phyloP scores from a whole-genome alignment of 2,888 invertebrate species.

The Ligdia adustata region DNA sequence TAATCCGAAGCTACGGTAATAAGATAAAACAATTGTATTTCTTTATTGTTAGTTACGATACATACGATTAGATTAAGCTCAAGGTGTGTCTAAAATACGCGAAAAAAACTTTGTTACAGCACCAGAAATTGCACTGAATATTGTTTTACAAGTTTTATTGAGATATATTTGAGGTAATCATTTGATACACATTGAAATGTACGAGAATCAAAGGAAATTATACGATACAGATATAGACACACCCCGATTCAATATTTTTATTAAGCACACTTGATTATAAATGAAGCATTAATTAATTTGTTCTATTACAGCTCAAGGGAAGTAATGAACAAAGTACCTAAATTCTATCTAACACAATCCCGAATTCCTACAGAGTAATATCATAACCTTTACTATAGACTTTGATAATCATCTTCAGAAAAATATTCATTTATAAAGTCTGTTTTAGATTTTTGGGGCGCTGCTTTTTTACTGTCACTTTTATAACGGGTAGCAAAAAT shows the following conservation, averaged over 20 bases:
- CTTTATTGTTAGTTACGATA: constrained; percentile 18
- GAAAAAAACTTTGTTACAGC: constrained; percentile 4
- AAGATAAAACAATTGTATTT: constrained; percentile 19
- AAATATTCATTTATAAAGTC: constrained; percentile 32
- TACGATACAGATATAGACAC: constrained; percentile 26
- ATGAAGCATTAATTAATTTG: constrained; percentile 28
- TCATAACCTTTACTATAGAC: constrained; percentile 31
- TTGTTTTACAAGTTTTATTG: neutral
- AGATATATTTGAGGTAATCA: constrained; percentile 1
- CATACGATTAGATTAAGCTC: constrained; percentile 4
- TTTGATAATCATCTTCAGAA: constrained; percentile 33
- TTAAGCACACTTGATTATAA: constrained; percentile 35
- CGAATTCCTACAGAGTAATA: constrained; percentile 36
- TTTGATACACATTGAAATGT: neutral
- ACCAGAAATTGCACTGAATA: constrained; percentile 6
- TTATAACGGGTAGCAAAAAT: neutral
- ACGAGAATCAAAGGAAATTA: neutral
- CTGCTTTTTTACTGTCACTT: constrained; percentile 19
- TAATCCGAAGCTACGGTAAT: constrained; percentile 2
- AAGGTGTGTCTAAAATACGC: constrained; percentile 15
- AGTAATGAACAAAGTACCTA: constrained; percentile 26
- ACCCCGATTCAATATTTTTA: constrained; percentile 25
- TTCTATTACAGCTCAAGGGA: constrained; percentile 30
- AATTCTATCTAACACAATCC: constrained; percentile 32
- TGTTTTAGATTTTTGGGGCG: constrained; percentile 26